Conservation (phyloP, 2,797 vertebrate genomes). For the Lagodon rhomboides region DNA sequence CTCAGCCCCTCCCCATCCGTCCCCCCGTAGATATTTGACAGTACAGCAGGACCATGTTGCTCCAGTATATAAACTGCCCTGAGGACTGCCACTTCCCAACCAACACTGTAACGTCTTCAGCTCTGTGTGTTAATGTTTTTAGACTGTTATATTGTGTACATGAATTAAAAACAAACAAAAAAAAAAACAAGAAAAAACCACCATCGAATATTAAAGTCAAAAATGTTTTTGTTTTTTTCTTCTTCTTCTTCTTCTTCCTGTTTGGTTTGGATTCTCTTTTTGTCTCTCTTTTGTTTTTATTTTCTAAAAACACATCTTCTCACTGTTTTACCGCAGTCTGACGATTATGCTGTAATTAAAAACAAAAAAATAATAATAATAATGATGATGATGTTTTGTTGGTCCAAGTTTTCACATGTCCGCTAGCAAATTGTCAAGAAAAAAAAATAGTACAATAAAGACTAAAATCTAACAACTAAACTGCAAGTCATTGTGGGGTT, state of each 20-base stretch:
- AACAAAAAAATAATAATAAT: constrained; percentile 43
- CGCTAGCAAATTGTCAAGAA: constrained; percentile 81
- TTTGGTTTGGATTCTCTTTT: constrained; percentile 61
- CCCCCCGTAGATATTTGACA: constrained; percentile 81
- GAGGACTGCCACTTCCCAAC: constrained; percentile 77
- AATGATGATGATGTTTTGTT: constrained; percentile 76
- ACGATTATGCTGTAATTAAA: constrained; percentile 77
- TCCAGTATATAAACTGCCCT: constrained; percentile 78
- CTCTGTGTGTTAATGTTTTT: constrained; percentile 87
- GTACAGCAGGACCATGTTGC: constrained; percentile 82
- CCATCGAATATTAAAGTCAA: constrained; percentile 70
- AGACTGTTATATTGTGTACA: constrained; percentile 88
- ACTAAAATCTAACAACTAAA: constrained; percentile 83
- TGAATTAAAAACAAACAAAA: constrained; percentile 69
- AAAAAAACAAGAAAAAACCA: constrained; percentile 58
- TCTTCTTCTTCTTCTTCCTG: constrained; percentile 24
- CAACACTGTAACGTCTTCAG: constrained; percentile 84
- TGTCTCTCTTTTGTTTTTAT: constrained; percentile 19
- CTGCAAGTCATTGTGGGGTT: constrained; percentile 46
- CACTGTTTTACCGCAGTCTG: constrained; percentile 76
- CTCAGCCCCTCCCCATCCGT: constrained; percentile 3
- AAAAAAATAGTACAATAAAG: constrained; percentile 83
- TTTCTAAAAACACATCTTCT: constrained; percentile 74
- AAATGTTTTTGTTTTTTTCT: constrained; percentile 42
- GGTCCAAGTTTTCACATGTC: constrained; percentile 83